Evolutionary conservation across 2,797 vertebrate genomes (phyloP).

Genomic region (Adrianichthys oophorus): DNA sequence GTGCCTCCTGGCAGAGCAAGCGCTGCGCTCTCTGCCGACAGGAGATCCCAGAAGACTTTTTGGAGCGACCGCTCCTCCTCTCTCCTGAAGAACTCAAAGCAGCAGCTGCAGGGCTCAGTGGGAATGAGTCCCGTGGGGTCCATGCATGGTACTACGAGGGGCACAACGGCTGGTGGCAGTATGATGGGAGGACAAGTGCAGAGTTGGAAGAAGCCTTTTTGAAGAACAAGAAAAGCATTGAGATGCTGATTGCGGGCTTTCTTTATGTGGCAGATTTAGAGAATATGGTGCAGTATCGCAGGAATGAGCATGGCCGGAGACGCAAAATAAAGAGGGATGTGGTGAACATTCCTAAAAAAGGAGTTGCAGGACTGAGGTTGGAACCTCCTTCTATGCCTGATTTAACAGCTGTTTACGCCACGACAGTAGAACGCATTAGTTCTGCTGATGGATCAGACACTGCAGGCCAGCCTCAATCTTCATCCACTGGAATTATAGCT

Average conservation of each 20-base stretch:
- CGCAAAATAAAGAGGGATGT: constrained; percentile 95
- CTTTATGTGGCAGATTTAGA: constrained; percentile 95
- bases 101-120: constrained; percentile 83
- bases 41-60: constrained; percentile 95
- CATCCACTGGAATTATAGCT: constrained; percentile 62
- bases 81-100: constrained; percentile 93
- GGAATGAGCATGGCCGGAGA: constrained; percentile 92
- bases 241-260: constrained; percentile 97
- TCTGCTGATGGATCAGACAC: constrained; percentile 88
- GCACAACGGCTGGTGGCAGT: constrained; percentile 99
- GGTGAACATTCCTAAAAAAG: constrained; percentile 94
- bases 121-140: constrained; percentile 61
- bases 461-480: constrained; percentile 49
- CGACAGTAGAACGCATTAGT: constrained; percentile 74
- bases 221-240: constrained; percentile 92
- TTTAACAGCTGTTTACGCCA: constrained; percentile 12
- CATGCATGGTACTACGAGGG: constrained; percentile 98
- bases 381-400: constrained; percentile 46
- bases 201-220: constrained; percentile 94
- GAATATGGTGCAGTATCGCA: constrained; percentile 96
- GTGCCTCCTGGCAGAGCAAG: constrained; percentile 97
- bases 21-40: constrained; percentile 94
- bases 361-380: constrained; percentile 92
- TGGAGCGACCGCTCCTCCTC: constrained; percentile 91
- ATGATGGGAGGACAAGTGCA: constrained; percentile 92